Conservation (phyloP, 2,888 invertebrate genomes). For the Phania funesta region DNA sequence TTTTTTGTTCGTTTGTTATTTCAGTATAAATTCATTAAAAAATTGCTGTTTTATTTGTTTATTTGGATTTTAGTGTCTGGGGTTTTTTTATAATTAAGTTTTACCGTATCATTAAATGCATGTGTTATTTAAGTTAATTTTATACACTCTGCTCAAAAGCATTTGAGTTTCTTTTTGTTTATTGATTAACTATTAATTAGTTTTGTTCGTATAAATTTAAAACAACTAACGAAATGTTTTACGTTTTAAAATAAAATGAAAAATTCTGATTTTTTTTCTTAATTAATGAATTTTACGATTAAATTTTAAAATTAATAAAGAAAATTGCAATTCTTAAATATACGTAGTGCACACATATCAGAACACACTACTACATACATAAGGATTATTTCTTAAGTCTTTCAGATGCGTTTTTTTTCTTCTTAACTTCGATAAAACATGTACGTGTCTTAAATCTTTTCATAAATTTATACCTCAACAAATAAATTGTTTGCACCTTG, state of each 20-base stretch:
- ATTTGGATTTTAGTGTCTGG: not conserved
- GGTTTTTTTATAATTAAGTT: conserved; percentile 6
- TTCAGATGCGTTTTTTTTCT: conserved; percentile 33
- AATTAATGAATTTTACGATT: too few relatives aligned
- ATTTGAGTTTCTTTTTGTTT: conserved; percentile 23
- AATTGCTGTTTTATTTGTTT: conserved; percentile 3
- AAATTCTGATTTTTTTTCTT: too few relatives aligned
- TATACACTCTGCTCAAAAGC: conserved; percentile 33
- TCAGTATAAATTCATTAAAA: conserved; percentile 37
- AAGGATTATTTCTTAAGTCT: conserved; percentile 70
- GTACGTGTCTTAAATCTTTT: conserved; percentile 2
- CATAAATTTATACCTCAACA: not conserved
- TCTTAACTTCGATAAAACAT: not conserved
- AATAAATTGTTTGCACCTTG: conserved; percentile 69
- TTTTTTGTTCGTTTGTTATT: not conserved
- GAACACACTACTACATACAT: too few relatives aligned
- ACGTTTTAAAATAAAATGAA: not conserved
- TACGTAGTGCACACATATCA: too few relatives aligned
- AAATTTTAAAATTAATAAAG: too few relatives aligned
- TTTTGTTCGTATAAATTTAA: not conserved
- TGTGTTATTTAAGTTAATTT: conserved; percentile 3
- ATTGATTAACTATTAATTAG: not conserved
- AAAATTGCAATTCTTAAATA: too few relatives aligned
- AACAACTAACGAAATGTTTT: not conserved
- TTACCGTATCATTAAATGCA: conserved; percentile 27